Percentiles rank a stretch among this genome's conserved stretches.
phyloP scores from a whole-genome alignment of 2,888 invertebrate genomes.

The Latheticus oryzae region DNA sequence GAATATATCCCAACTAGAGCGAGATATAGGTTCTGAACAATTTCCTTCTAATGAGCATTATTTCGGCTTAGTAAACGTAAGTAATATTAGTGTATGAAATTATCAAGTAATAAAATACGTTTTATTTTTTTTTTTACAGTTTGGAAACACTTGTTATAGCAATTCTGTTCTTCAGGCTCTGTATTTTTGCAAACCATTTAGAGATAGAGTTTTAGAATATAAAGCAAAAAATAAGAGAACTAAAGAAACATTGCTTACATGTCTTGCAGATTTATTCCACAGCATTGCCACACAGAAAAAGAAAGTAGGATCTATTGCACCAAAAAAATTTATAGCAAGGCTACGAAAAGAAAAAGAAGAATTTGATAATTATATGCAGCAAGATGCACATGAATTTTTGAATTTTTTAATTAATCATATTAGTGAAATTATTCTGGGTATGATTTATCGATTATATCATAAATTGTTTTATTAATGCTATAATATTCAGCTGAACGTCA shows the following conservation, averaged over 20 bases:
- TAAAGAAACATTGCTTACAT: constrained; percentile 97
- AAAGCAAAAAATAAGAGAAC: constrained; percentile 95
- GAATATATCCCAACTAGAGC: constrained; percentile 98
- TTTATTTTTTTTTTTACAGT: constrained; percentile 75
- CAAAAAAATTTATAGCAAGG: constrained; percentile 99
- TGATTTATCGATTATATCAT: constrained; percentile 57
- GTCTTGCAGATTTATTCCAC: constrained; percentile 98
- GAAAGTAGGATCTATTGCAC: constrained; percentile 98
- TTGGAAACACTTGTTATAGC: constrained; percentile 99
- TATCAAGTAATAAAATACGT: no score
- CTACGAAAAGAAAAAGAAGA: constrained; percentile 99
- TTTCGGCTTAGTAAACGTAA: constrained; percentile 99
- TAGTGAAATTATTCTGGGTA: constrained; percentile 96
- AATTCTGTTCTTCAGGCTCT: constrained; percentile 99
- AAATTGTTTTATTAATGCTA: constrained; percentile 21
- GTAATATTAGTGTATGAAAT: constrained; percentile 66
- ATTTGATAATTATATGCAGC: constrained; percentile 99
- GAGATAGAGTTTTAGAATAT: constrained; percentile 98
- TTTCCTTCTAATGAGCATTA: constrained; percentile 99
- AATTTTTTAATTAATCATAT: constrained; percentile 99
- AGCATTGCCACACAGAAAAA: constrained; percentile 99
- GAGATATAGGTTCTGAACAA: constrained; percentile 98
- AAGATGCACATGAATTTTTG: constrained; percentile 99
- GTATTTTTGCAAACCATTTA: constrained; percentile 99
- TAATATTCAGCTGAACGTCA: constrained; percentile 77